Percentiles rank a stretch among this genome's conserved stretches.
These are phyloP conservation scores for Cyclopterus lumpus DNA, from an alignment of 2,797 vertebrate species.

Conservation along the genomic window DNA sequence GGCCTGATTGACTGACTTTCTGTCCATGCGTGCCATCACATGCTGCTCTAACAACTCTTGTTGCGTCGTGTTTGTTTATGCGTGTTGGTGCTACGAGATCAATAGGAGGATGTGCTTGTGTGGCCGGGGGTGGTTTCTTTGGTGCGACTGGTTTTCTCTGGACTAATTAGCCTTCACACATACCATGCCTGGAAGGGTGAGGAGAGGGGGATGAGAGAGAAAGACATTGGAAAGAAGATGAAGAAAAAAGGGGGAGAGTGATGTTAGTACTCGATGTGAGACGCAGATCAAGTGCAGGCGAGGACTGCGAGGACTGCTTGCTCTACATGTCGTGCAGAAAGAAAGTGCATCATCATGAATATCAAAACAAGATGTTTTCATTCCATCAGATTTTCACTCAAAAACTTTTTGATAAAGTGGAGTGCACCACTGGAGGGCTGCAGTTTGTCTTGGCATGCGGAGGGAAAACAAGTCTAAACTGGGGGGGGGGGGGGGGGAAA, in stretches of 20 bases:
- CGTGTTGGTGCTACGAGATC: conserved; percentile 47
- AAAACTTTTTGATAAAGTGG: conserved; percentile 47
- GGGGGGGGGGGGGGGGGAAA: background rate
- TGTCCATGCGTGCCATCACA: conserved; percentile 33
- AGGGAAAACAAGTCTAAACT: conserved; percentile 43
- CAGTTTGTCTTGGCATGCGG: conserved; percentile 2
- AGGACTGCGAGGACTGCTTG: conserved; percentile 22
- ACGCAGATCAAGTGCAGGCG: conserved; percentile 42
- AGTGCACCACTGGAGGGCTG: conserved; percentile 42
- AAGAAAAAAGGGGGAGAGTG: conserved; percentile 16
- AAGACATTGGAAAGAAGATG: conserved; percentile 34
- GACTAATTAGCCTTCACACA: conserved; percentile 73
- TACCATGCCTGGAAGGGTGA: conserved; percentile 53
- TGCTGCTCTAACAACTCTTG: conserved; percentile 50
- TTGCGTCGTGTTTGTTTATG: conserved; percentile 52
- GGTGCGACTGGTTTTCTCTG: conserved; percentile 63
- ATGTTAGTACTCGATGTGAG: conserved; percentile 41
- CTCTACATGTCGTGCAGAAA: conserved; percentile 38
- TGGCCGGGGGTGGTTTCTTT: conserved; percentile 60
- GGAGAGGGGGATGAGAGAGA: conserved; percentile 20
- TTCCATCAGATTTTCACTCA: conserved; percentile 34
- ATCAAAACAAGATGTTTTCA: conserved; percentile 65
- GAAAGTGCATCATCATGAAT: conserved; percentile 38
- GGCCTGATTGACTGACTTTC: conserved; percentile 42
- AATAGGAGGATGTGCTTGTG: conserved; percentile 44